These are phyloP conservation scores for Adelosebastes latens DNA, from an alignment of 2,797 vertebrate species.

Conservation along the genomic window DNA sequence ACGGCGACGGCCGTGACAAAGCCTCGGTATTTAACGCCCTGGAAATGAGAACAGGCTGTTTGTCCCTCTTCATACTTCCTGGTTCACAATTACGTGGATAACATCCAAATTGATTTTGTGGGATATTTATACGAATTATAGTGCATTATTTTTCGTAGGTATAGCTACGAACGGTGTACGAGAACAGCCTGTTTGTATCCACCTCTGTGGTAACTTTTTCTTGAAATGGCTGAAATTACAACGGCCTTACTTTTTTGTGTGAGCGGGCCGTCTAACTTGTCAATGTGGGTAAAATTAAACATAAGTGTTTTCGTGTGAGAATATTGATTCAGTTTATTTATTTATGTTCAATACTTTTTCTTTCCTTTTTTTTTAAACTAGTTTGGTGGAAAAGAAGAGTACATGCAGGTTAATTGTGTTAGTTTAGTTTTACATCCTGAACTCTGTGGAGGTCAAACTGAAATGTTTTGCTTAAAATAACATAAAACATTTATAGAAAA, in stretches of 20 bases:
- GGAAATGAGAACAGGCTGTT: too few relatives aligned
- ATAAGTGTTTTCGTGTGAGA: neutral
- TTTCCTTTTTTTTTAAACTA: neutral
- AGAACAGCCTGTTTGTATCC: neutral
- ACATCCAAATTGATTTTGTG: too few relatives aligned
- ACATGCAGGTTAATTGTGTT: neutral
- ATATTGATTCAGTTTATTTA: neutral
- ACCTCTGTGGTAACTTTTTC: neutral
- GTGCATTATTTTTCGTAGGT: too few relatives aligned
- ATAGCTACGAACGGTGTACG: too few relatives aligned
- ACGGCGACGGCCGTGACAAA: too few relatives aligned
- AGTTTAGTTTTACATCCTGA: neutral
- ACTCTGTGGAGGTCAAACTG: neutral
- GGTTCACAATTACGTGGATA: too few relatives aligned
- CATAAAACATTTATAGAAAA: neutral
- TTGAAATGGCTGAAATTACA: neutral
- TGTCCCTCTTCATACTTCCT: too few relatives aligned
- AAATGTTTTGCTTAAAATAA: neutral
- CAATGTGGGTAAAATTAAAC: neutral
- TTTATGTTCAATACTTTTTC: neutral
- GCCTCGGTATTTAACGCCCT: too few relatives aligned
- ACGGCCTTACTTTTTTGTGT: neutral
- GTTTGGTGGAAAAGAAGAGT: neutral
- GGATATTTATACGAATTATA: too few relatives aligned
- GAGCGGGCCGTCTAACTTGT: fast-evolving